Evolutionary conservation across 2,888 invertebrate genomes (phyloP).

Genomic region (Philhelius pedissequus): DNA sequence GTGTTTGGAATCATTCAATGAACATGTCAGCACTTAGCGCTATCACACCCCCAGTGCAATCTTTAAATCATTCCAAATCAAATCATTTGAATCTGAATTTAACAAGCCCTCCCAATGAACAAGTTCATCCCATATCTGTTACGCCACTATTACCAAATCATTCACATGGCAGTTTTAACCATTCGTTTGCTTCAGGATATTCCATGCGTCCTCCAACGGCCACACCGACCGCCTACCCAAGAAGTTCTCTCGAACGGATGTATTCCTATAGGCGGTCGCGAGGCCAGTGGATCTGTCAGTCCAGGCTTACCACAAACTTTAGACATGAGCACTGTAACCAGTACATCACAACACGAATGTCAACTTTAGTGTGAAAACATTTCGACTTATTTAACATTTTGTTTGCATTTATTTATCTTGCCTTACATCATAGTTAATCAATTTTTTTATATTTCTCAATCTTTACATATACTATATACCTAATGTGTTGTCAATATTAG

Average conservation of each 20-base stretch:
- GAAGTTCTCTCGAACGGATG: constrained; percentile 72
- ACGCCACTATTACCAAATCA: constrained; percentile 79
- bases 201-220: constrained; percentile 77
- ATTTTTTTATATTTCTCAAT: constrained; percentile 15
- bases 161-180: constrained; percentile 78
- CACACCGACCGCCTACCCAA: constrained; percentile 78
- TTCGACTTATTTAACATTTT: constrained; percentile 17
- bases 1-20: constrained; percentile 80
- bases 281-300: constrained; percentile 82
- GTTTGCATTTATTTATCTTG: constrained; percentile 31
- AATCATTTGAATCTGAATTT: constrained; percentile 59
- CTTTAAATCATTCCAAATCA: constrained; percentile 33
- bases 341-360: constrained; percentile 84
- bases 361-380: constrained; percentile 82
- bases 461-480: constrained; percentile 54
- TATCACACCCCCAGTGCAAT: constrained; percentile 58
- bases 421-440: constrained; percentile 4
- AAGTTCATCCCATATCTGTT: constrained; percentile 76
- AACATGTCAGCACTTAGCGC: constrained; percentile 54
- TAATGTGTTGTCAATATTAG: constrained; percentile 69
- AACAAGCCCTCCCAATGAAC: constrained; percentile 69
- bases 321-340: constrained; percentile 83
- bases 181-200: constrained; percentile 73
- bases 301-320: constrained; percentile 82
- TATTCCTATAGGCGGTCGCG: constrained; percentile 71